phyloP scores from a whole-genome alignment of 1,140 invertebrate species.

The Agrilus planipennis region DNA sequence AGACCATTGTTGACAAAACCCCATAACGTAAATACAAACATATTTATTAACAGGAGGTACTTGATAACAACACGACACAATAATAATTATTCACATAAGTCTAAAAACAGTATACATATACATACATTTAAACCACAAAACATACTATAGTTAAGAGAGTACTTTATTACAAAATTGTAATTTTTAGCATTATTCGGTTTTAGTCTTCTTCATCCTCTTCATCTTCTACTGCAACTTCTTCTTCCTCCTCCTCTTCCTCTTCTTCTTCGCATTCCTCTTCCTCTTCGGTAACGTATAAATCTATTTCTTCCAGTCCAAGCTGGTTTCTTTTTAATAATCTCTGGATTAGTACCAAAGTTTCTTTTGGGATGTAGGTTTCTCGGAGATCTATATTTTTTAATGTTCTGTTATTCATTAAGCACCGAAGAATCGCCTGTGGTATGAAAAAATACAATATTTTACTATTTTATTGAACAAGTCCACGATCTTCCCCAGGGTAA shows the following conservation, averaged over 20 bases:
- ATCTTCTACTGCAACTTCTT: not conserved
- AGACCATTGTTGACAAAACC: too few relatives aligned
- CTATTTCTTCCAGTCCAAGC: constrained; percentile 5
- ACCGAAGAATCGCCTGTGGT: not conserved
- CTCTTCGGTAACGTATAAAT: constrained; percentile 7
- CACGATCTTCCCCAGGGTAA: not conserved
- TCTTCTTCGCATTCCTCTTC: constrained; percentile 7
- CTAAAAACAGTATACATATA: too few relatives aligned
- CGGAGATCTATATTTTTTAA: constrained; percentile 24
- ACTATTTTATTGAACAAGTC: too few relatives aligned
- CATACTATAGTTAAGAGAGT: too few relatives aligned
- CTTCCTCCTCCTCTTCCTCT: constrained; percentile 5
- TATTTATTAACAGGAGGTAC: too few relatives aligned
- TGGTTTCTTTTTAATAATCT: constrained; percentile 15
- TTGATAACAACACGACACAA: too few relatives aligned
- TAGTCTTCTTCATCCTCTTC: not conserved
- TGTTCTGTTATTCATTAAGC: constrained; percentile 14
- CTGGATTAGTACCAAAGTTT: constrained; percentile 12
- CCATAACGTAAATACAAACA: too few relatives aligned
- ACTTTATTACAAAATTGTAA: too few relatives aligned
- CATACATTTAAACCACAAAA: too few relatives aligned
- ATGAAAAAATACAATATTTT: not conserved
- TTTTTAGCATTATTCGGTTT: too few relatives aligned
- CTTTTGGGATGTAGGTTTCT: constrained; percentile 21
- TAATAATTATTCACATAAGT: too few relatives aligned